phyloP scores from a whole-genome alignment of 2,113 vertebrate genomes.

The Apteryx owenii region DNA sequence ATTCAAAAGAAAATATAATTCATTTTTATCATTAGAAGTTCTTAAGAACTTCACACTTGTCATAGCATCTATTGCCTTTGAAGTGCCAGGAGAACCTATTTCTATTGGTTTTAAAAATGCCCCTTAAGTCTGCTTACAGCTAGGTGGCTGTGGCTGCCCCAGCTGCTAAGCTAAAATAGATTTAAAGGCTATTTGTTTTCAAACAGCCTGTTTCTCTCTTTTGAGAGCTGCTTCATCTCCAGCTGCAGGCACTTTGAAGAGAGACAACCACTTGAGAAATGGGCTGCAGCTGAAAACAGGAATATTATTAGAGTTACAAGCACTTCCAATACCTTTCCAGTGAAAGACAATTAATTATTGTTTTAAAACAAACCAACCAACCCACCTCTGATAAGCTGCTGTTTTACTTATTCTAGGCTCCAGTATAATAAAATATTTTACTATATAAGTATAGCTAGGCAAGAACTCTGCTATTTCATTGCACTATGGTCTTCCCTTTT shows the following conservation, averaged over 20 bases:
- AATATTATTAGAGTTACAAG: not conserved
- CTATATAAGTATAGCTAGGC: not conserved
- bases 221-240: conserved; percentile 28
- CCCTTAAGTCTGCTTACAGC: not conserved
- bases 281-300: conserved; percentile 33
- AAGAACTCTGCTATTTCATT: not conserved
- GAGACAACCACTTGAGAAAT: conserved; percentile 37
- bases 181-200: conserved; percentile 40
- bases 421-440: not conserved
- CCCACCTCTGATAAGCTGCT: not conserved
- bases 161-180: not conserved
- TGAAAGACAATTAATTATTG: not conserved
- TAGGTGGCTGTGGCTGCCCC: not conserved
- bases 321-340: not conserved
- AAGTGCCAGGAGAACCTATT: not conserved
- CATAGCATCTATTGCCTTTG: not conserved
- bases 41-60: not conserved
- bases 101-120: not conserved
- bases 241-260: conserved; percentile 54
- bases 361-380: not conserved
- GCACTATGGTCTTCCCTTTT: not conserved
- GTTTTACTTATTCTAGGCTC: not conserved
- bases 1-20: not conserved
- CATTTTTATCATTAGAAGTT: not conserved
- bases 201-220: not conserved